These are phyloP conservation scores for Nyctibius bracteatus DNA, from an alignment of 2,113 vertebrate species.

Conservation along the genomic window DNA sequence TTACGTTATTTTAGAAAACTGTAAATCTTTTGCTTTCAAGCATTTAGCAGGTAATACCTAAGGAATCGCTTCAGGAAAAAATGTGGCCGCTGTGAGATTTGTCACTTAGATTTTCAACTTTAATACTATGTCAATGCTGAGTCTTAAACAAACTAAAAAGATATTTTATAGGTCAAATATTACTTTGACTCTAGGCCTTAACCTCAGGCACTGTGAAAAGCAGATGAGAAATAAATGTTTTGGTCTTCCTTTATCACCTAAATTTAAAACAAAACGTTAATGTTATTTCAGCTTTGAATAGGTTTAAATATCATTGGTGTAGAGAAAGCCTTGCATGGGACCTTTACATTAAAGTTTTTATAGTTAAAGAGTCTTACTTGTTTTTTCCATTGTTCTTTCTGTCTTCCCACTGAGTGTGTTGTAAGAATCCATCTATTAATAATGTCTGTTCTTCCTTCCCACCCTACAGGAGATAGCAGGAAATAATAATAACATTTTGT, in stretches of 20 bases:
- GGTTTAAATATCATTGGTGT: not conserved
- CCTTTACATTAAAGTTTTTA: not conserved
- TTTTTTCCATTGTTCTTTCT: not conserved
- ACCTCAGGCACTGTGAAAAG: not conserved
- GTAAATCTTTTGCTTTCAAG: not conserved
- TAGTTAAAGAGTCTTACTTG: not conserved
- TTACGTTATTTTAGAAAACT: not conserved
- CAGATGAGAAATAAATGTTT: not conserved
- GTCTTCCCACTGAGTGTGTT: not conserved
- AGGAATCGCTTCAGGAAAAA: not conserved
- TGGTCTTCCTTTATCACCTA: not conserved
- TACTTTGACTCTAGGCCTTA: not conserved
- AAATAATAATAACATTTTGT: not conserved
- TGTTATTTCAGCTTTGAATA: not conserved
- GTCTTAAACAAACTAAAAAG: not conserved
- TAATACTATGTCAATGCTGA: not conserved
- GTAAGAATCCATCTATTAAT: not conserved
- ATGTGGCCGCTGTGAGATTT: not conserved
- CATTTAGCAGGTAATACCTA: not conserved
- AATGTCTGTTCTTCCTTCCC: not conserved
- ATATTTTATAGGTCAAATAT: not conserved
- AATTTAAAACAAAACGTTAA: not conserved
- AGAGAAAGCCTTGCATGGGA: not conserved
- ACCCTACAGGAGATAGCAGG: not conserved
- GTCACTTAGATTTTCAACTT: not conserved